Base-by-base conservation (phyloP, 1,140 invertebrate species). In the Oryctes rhinoceros region DNA sequence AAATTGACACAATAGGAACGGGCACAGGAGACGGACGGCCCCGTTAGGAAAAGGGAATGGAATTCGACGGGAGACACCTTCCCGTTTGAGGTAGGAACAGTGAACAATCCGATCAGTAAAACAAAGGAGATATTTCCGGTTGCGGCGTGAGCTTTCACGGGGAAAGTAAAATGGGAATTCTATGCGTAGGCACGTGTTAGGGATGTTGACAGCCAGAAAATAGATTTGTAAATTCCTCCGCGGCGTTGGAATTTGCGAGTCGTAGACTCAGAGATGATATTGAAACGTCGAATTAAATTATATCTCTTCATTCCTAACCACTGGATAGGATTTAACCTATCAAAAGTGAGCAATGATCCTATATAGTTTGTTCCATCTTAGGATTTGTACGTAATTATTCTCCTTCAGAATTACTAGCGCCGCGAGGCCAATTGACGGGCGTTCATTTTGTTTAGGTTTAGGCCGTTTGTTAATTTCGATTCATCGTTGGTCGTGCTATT, bases 91-190 rank as follows among this genome's bases (percentile, higher is more conserved):
- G 53, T 59, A 59, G 2, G 53, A 59, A 59, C 53, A 15, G 15
- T 18, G 18, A 59, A 59, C 53, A 59, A 59, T 59, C 65, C 65
- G 24, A 37, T 37, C 65, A 15, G 20, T 71, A 71, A 35, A 71
- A 71, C 65, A 71, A 71, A 71, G 65, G 65, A 71, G 65, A 71
- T 71, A 71, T 71, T 71, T 71, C 65, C 18, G 24, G 65, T 24
- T 71, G 65, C 11, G 20, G 65, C 65, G 20, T 15, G 18, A 15
- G 53, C 53, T 7, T 59, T 59, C 53, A 37, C 65, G 65, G 20
- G 35, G 65, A 71, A 71, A 71, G 65, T 71, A 71, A 71, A 71
- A 71, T 71, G 65, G 65, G 65, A 71, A 71, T 71, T 71, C 65
- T 71, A 71, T 71, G 65, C 37, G 65, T 30, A 71, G 65, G 65